These are phyloP conservation scores for Rana temporaria DNA, from an alignment of 2,113 vertebrate genomes.

Conservation along the genomic window DNA sequence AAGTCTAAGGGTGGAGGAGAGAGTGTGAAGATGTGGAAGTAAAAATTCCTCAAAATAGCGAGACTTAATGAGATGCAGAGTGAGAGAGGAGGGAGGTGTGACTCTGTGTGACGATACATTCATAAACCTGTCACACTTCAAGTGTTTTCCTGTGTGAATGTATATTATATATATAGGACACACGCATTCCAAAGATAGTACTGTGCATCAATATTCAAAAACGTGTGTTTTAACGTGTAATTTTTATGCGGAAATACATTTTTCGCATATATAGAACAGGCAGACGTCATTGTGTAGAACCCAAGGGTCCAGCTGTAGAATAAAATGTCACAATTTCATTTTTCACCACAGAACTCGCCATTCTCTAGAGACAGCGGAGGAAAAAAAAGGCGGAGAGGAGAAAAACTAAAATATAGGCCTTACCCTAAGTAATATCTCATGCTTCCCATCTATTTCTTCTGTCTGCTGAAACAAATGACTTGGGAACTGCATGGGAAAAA, in stretches of 20 bases:
- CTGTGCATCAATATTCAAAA: conserved; percentile 1
- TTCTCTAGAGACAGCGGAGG: background rate
- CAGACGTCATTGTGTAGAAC: background rate
- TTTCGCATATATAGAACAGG: background rate
- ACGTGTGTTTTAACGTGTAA: background rate
- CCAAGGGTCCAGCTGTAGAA: background rate
- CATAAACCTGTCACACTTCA: conserved; percentile 29
- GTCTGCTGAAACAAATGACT: conserved; percentile 81
- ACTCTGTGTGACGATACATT: conserved; percentile 14
- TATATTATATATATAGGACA: conserved; percentile 23
- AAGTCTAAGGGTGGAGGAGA: background rate
- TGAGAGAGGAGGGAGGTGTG: conserved; percentile 45
- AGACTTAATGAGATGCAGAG: conserved; percentile 27
- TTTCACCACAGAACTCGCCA: background rate
- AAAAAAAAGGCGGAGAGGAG: background rate
- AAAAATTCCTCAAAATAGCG: conserved; percentile 22
- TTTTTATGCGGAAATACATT: background rate
- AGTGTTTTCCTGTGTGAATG: background rate
- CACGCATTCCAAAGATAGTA: conserved; percentile 7
- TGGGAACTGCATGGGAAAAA: conserved; percentile 72
- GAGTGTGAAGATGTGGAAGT: conserved; percentile 21
- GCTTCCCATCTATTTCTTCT: conserved; percentile 82
- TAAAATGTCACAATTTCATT: background rate
- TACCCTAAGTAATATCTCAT: conserved; percentile 90
- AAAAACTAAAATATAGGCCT: conserved; percentile 16